A percentile compares a stretch with the other conserved stretches of the same genome.
These are phyloP conservation scores for Epicauta chinensis DNA, from an alignment of 1,140 invertebrate genomes.

Conservation along the genomic window DNA sequence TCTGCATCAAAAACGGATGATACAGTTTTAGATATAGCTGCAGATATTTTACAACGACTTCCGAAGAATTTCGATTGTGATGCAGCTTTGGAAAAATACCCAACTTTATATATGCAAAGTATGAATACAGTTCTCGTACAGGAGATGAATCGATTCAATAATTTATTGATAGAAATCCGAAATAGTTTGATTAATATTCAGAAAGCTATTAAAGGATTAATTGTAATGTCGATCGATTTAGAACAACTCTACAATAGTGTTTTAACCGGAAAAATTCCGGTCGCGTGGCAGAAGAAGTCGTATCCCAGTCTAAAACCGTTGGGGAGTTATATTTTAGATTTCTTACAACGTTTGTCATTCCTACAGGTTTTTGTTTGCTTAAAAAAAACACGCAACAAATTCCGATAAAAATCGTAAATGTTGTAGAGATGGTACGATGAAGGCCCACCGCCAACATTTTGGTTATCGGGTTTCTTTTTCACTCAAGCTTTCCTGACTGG, in stretches of 20 bases:
- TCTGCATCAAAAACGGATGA: constrained; percentile 57
- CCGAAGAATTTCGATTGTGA: constrained; percentile 69
- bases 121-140: constrained; percentile 92
- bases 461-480: constrained; percentile 94
- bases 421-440: constrained; percentile 73
- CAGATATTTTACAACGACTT: constrained; percentile 64
- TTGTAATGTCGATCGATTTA: constrained; percentile 79
- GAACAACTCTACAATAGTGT: constrained; percentile 84
- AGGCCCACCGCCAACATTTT: constrained; percentile 77
- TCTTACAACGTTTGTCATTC: constrained; percentile 74
- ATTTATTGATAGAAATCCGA: constrained; percentile 65
- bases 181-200: constrained; percentile 72
- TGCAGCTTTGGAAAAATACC: constrained; percentile 62
- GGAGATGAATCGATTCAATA: constrained; percentile 88
- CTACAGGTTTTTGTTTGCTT: constrained; percentile 53
- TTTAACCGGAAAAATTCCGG: constrained; percentile 75
- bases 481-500: constrained; percentile 94
- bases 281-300: constrained; percentile 75
- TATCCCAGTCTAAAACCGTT: constrained; percentile 92
- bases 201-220: constrained; percentile 84
- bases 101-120: constrained; percentile 75
- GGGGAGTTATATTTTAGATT: constrained; percentile 83
- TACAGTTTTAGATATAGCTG: constrained; percentile 61
- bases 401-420: constrained; percentile 9
- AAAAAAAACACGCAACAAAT: not conserved